A percentile compares a stretch with the other conserved stretches of the same genome.
These are phyloP conservation scores for Hemibagrus guttatus DNA, from an alignment of 2,797 vertebrate species.

Conservation along the genomic window DNA sequence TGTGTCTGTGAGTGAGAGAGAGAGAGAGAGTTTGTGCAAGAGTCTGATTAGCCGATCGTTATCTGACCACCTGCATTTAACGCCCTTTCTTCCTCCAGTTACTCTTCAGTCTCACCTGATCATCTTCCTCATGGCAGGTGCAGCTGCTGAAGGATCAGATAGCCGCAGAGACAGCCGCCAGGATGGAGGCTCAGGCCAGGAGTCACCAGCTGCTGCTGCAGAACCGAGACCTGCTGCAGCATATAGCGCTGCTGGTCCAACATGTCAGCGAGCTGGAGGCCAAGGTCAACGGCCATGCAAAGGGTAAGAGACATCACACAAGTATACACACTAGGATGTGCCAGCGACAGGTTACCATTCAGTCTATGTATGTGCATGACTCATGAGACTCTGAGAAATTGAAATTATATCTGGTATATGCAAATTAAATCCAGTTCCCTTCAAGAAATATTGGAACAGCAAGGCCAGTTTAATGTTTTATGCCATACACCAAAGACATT, in stretches of 20 bases:
- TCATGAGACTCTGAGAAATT: not conserved
- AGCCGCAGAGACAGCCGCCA: slow-evolving; percentile 78
- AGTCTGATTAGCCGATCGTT: slow-evolving; percentile 1
- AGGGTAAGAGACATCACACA: slow-evolving; percentile 40
- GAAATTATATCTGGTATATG: not conserved
- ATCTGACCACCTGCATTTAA: slow-evolving; percentile 7
- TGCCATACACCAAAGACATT: too few relatives aligned
- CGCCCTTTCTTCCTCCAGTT: not conserved
- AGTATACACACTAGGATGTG: not conserved
- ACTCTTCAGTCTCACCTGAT: slow-evolving; percentile 11
- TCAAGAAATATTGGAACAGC: too few relatives aligned
- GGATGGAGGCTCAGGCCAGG: slow-evolving; percentile 83
- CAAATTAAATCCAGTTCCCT: not conserved
- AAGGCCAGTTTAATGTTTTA: too few relatives aligned
- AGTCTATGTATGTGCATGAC: not conserved
- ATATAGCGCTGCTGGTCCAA: slow-evolving; percentile 82
- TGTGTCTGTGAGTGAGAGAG: not conserved
- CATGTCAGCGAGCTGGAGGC: slow-evolving; percentile 84
- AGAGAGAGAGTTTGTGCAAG: not conserved
- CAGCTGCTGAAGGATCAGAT: slow-evolving; percentile 85
- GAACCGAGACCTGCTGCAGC: slow-evolving; percentile 83
- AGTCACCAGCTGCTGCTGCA: slow-evolving; percentile 85
- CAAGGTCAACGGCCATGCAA: slow-evolving; percentile 54
- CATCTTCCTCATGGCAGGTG: slow-evolving; percentile 66
- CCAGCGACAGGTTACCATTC: too few relatives aligned